These are phyloP conservation scores for Scytalopus superciliaris DNA, from an alignment of 2,113 vertebrate species.

Conservation along the genomic window DNA sequence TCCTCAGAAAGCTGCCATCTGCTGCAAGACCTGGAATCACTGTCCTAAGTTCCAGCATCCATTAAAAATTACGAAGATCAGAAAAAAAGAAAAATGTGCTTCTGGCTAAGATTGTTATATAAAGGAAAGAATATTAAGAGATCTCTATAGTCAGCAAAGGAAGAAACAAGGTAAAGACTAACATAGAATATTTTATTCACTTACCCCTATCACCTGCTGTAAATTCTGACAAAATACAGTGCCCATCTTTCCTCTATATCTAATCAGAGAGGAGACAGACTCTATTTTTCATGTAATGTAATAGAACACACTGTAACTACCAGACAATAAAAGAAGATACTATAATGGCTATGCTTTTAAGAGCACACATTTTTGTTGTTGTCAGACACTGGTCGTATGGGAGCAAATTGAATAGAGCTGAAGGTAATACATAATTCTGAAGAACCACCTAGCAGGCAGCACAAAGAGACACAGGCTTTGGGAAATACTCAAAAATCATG, in stretches of 20 bases:
- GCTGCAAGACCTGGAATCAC: background rate
- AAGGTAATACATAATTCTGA: constrained; percentile 42
- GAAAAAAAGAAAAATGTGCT: background rate
- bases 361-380: constrained; percentile 31
- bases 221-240: constrained; percentile 21
- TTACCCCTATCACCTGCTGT: background rate
- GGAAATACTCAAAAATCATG: background rate
- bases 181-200: constrained; percentile 44
- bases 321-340: constrained; percentile 28
- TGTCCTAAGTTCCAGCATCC: background rate
- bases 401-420: constrained; percentile 9
- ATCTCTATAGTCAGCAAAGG: background rate
- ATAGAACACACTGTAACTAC: background rate
- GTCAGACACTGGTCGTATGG: background rate
- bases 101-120: background rate
- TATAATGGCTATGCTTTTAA: background rate
- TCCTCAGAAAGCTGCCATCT: background rate
- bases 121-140: background rate
- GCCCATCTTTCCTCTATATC: constrained; percentile 15
- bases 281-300: constrained; percentile 39
- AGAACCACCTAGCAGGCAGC: background rate
- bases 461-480: background rate
- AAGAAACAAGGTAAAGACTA: constrained; percentile 2
- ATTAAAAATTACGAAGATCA: background rate
- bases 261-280: constrained; percentile 33